Conservation (phyloP, 2,797 vertebrate genomes). For the Molossus molossus region DNA sequence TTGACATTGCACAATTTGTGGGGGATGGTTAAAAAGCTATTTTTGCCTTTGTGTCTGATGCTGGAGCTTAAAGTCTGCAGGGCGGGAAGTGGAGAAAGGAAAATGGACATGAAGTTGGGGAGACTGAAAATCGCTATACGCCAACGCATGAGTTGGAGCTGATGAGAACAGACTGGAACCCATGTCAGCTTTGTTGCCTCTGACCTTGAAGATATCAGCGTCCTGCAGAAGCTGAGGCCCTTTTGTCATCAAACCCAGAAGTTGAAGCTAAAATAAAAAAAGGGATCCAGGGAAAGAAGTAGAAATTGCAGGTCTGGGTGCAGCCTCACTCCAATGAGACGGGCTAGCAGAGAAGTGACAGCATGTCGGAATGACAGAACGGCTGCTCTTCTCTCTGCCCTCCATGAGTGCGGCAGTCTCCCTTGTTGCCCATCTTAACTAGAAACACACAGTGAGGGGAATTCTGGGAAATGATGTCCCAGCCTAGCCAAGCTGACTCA, state of each 20-base stretch:
- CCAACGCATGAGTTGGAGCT: not conserved
- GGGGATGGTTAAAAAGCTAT: not conserved
- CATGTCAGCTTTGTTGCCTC: not conserved
- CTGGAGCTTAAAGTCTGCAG: not conserved
- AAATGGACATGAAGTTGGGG: not conserved
- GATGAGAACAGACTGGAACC: not conserved
- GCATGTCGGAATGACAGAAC: not conserved
- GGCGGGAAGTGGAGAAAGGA: not conserved
- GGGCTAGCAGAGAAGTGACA: not conserved
- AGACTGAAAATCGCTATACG: not conserved
- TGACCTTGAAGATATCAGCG: not conserved
- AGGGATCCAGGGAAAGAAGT: not conserved
- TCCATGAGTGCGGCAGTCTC: not conserved
- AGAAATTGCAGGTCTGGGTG: not conserved
- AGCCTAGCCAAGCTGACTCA: fast-evolving
- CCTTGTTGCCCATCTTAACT: not conserved
- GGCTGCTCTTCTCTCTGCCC: not conserved
- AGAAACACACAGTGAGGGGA: not conserved
- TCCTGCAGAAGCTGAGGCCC: not conserved
- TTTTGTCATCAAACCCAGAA: not conserved
- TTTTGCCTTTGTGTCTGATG: not conserved
- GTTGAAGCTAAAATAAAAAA: not conserved
- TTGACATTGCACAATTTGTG: not conserved
- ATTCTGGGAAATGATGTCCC: not conserved
- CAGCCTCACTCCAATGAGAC: not conserved